Evolutionary conservation across 2,113 vertebrate genomes (phyloP).

Genomic region (Psephotus haematonotus): DNA sequence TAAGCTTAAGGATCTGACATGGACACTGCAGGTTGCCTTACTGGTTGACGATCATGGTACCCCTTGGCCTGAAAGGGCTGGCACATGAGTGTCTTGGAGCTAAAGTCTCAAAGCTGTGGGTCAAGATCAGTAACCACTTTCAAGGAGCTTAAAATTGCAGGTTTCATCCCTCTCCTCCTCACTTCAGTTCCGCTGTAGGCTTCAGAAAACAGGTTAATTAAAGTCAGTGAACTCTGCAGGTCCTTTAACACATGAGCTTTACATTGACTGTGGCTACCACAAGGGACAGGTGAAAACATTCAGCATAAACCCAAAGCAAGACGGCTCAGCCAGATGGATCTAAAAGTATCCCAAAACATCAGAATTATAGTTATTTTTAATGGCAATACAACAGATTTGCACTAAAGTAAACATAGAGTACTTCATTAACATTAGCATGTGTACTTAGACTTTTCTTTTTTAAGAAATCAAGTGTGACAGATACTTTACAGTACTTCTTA

Average conservation of each 20-base stretch:
- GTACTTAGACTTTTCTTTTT: not conserved
- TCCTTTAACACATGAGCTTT: not conserved
- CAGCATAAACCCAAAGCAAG: not conserved
- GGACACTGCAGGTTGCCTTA: not conserved
- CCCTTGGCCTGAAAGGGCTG: not conserved
- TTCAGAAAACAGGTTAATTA: not conserved
- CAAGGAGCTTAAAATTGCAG: not conserved
- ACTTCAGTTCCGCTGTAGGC: fast-evolving
- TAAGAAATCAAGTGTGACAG: not conserved
- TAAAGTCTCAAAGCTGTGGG: not conserved
- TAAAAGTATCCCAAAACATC: not conserved
- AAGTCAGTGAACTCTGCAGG: not conserved
- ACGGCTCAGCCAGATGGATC: not conserved
- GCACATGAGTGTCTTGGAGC: not conserved
- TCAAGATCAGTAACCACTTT: not conserved
- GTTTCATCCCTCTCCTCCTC: not conserved
- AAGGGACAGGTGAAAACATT: not conserved
- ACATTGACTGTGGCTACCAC: not conserved
- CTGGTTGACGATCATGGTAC: not conserved
- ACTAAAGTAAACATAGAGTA: not conserved
- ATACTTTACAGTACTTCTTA: not conserved
- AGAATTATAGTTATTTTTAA: not conserved
- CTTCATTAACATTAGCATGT: not conserved
- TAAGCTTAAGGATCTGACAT: not conserved
- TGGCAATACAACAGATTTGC: not conserved